These are phyloP conservation scores for Cynoglossus semilaevis DNA, from an alignment of 2,113 vertebrate genomes.

Conservation along the genomic window DNA sequence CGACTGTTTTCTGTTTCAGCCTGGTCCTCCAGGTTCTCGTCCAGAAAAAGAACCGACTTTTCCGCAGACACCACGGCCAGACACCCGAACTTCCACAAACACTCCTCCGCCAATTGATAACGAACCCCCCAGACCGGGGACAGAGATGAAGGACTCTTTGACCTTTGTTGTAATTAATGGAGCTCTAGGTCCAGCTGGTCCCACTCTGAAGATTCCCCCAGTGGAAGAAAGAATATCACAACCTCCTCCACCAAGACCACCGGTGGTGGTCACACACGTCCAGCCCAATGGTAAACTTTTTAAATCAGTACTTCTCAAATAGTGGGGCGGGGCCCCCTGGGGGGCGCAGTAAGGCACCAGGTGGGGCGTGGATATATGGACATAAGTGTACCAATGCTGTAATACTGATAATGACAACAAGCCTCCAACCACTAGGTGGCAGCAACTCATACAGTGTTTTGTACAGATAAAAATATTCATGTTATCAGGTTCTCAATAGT, in stretches of 20 bases:
- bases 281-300: constrained; percentile 34
- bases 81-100: constrained; percentile 26
- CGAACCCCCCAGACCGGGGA: constrained; percentile 46
- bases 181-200: constrained; percentile 15
- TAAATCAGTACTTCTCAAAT: no score
- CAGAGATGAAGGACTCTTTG: constrained; percentile 33
- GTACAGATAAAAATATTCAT: no score
- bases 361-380: no score
- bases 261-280: constrained; percentile 4
- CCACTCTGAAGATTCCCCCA: constrained; percentile 5
- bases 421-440: no score
- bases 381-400: no score
- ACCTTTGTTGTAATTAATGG: background rate
- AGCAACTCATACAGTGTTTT: no score
- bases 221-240: background rate
- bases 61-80: constrained; percentile 11
- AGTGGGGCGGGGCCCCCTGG: no score
- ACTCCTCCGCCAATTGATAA: constrained; percentile 44
- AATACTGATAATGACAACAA: no score
- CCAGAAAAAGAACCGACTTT: background rate
- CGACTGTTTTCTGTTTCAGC: constrained; percentile 39
- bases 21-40: constrained; percentile 16
- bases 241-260: background rate
- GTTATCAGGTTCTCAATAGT: no score
- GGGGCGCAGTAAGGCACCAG: no score